Percentiles rank a stretch among this genome's conserved stretches.
These are phyloP conservation scores for Choristoneura rosaceana DNA, from an alignment of 2,888 invertebrate genomes.

Conservation along the genomic window DNA sequence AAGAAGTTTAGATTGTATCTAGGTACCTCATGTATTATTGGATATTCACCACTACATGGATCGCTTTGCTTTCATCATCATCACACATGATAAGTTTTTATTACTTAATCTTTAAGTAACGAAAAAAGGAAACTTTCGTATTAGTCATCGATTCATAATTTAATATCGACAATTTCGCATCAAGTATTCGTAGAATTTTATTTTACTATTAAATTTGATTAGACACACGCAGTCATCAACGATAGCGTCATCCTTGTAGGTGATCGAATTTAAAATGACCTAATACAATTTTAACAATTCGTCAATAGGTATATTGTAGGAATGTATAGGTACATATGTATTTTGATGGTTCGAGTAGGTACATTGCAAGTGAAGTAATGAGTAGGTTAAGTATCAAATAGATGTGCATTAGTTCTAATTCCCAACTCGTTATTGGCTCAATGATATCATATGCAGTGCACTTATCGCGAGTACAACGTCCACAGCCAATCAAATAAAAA, in stretches of 20 bases:
- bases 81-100: conserved; percentile 1
- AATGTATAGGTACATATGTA: neutral
- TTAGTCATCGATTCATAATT: conserved; percentile 15
- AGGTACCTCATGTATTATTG: neutral
- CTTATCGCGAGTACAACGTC: conserved; percentile 19
- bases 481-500: conserved; percentile 18
- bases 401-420: conserved; percentile 19
- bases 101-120: neutral
- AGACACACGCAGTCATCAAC: conserved; percentile 27
- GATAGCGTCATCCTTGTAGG: conserved; percentile 24
- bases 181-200: conserved; percentile 27
- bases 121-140: conserved; percentile 1
- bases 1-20: neutral
- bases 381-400: conserved; percentile 1
- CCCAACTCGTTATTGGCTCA: conserved; percentile 8
- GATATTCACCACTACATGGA: neutral
- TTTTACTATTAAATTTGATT: conserved; percentile 33
- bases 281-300: neutral
- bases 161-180: conserved; percentile 9
- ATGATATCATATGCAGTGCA: conserved; percentile 21
- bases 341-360: neutral
- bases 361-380: neutral
- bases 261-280: neutral
- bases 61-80: neutral
- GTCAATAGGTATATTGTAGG: neutral